Evolutionary conservation across 2,888 invertebrate genomes (phyloP).

Genomic region (Troglohyphantes excavatus): DNA sequence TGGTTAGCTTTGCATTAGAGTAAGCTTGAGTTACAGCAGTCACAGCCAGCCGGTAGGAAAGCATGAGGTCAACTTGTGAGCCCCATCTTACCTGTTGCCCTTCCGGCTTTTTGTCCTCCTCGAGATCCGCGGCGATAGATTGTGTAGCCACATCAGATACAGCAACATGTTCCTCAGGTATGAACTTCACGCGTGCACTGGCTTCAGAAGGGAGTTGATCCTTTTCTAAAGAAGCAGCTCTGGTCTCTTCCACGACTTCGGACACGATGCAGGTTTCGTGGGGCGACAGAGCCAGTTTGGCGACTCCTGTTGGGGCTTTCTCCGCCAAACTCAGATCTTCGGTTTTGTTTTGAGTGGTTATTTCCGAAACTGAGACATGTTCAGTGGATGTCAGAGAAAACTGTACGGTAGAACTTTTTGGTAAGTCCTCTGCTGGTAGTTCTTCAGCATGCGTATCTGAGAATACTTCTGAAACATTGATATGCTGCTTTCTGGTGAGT

Average conservation of each 20-base stretch:
- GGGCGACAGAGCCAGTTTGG: constrained; percentile 64
- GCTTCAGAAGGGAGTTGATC: constrained; percentile 72
- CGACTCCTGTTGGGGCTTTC: constrained; percentile 33
- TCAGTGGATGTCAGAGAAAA: constrained; percentile 71
- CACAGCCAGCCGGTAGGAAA: constrained; percentile 37
- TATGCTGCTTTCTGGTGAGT: constrained; percentile 60
- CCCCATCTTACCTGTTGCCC: constrained; percentile 75
- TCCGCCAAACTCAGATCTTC: constrained; percentile 49
- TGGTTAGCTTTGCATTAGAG: constrained; percentile 65
- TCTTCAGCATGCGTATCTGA: constrained; percentile 54
- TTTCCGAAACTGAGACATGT: constrained; percentile 77
- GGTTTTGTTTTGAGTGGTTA: constrained; percentile 76
- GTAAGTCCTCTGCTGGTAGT: constrained; percentile 41
- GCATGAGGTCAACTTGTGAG: background rate
- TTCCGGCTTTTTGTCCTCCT: constrained; percentile 74
- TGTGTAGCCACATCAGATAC: constrained; percentile 77
- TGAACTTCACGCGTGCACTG: constrained; percentile 71
- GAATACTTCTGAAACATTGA: constrained; percentile 72
- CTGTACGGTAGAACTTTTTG: constrained; percentile 59
- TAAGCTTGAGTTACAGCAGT: constrained; percentile 36
- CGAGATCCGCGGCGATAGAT: constrained; percentile 73
- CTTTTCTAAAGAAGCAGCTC: constrained; percentile 70
- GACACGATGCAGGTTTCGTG: constrained; percentile 75
- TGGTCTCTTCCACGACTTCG: constrained; percentile 66
- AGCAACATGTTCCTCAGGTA: constrained; percentile 76